Percentiles rank a stretch among this genome's conserved stretches.
Conservation (phyloP, 1,140 invertebrate species). For the Kradibia gibbosae region DNA sequence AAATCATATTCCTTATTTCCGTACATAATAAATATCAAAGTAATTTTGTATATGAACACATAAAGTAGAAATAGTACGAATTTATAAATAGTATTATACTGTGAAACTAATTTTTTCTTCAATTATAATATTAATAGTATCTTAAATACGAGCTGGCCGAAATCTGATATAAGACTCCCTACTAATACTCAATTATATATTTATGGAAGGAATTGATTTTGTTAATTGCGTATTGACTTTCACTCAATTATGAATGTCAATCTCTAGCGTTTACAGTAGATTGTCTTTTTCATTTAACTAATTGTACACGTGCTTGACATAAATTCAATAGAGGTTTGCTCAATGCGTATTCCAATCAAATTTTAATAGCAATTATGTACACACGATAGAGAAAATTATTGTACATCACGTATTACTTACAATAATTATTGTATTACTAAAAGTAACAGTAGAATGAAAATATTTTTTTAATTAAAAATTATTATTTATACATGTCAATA, state of each 20-base stretch:
- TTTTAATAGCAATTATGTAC: slow-evolving; percentile 35
- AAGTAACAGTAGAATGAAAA: not conserved
- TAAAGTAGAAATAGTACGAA: too few species aligned
- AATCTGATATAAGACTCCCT: not conserved
- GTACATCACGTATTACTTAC: not conserved
- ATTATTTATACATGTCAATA: not conserved
- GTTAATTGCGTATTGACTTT: slow-evolving; percentile 39
- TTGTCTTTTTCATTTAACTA: slow-evolving; percentile 38
- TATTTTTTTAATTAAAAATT: not conserved
- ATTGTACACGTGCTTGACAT: slow-evolving; percentile 15
- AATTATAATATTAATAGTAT: not conserved
- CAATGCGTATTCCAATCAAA: slow-evolving; percentile 4
- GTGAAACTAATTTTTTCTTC: too few species aligned
- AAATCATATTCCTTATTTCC: too few species aligned
- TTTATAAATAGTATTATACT: too few species aligned
- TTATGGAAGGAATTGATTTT: slow-evolving; percentile 14
- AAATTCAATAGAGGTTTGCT: slow-evolving; percentile 13
- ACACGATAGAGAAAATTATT: slow-evolving; percentile 27
- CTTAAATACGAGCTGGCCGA: not conserved
- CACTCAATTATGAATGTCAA: slow-evolving; percentile 31
- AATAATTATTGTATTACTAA: not conserved
- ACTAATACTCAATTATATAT: slow-evolving; percentile 25
- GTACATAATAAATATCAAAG: too few species aligned
- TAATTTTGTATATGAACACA: too few species aligned
- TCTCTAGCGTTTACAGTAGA: slow-evolving; percentile 18